Conservation (phyloP, 2,888 invertebrate species). For the Dryocosmus kuriphilus region DNA sequence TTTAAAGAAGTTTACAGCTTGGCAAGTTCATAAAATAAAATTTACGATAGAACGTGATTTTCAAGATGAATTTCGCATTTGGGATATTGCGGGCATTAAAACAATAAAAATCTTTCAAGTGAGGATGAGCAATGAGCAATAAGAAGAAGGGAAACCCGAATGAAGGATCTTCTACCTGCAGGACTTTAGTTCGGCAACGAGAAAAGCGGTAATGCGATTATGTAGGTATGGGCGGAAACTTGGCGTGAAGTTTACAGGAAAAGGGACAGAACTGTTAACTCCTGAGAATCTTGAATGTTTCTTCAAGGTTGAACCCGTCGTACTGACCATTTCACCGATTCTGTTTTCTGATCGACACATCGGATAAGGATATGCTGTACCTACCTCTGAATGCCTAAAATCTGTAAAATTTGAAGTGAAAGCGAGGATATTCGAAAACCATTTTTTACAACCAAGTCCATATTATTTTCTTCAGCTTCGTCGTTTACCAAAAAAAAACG, state of each 20-base stretch:
- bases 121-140: conserved; percentile 23
- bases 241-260: conserved; percentile 41
- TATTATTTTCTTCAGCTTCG: background rate
- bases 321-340: conserved; percentile 48
- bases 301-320: conserved; percentile 39
- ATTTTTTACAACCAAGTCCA: background rate
- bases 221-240: conserved; percentile 53
- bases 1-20: background rate
- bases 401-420: background rate
- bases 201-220: conserved; percentile 63
- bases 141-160: conserved; percentile 32
- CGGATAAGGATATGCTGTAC: background rate
- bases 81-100: conserved; percentile 62
- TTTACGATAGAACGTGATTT: conserved; percentile 36
- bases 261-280: conserved; percentile 55
- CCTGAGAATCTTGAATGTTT: conserved; percentile 51
- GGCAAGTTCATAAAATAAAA: conserved; percentile 15
- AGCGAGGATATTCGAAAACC: background rate
- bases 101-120: conserved; percentile 61
- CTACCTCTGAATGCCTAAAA: background rate
- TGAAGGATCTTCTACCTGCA: conserved; percentile 54
- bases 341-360: conserved; percentile 19
- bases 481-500: background rate
- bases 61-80: conserved; percentile 15
- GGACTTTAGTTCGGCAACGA: conserved; percentile 45